Conservation (phyloP, 1,140 invertebrate species). For the Zaprionus africanus region DNA sequence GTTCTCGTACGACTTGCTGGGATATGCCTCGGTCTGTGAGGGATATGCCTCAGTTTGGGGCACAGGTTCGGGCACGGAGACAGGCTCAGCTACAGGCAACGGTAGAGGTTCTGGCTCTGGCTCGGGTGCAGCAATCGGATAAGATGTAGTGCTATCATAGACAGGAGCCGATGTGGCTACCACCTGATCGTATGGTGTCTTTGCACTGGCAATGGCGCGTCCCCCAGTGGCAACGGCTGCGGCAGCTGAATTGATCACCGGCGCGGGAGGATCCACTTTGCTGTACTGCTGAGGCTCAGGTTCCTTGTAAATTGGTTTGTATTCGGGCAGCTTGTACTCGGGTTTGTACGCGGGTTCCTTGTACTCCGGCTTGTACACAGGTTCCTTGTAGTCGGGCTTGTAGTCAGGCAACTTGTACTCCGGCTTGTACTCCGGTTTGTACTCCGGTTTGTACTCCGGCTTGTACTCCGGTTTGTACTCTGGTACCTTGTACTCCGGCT, state of each 20-base stretch:
- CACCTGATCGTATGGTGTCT: slow-evolving; percentile 65
- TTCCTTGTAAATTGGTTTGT: slow-evolving; percentile 22
- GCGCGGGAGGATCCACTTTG: slow-evolving; percentile 21
- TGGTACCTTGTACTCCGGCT: slow-evolving; percentile 12
- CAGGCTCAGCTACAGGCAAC: not conserved
- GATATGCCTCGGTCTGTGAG: slow-evolving; percentile 46
- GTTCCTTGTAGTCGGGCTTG: slow-evolving; percentile 20
- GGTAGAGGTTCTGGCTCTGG: slow-evolving; percentile 23
- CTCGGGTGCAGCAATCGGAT: slow-evolving; percentile 35
- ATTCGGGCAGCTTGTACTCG: not conserved
- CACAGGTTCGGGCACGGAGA: slow-evolving; percentile 14
- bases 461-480: slow-evolving; percentile 24
- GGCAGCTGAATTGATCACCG: slow-evolving; percentile 35
- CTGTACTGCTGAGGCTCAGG: slow-evolving; percentile 26
- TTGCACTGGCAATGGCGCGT: slow-evolving; percentile 58
- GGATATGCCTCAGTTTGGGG: slow-evolving; percentile 59
- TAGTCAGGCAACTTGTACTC: slow-evolving; percentile 23
- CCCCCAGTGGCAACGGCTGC: slow-evolving; percentile 38
- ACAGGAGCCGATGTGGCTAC: slow-evolving; percentile 56
- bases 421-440: slow-evolving; percentile 5
- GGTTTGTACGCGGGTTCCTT: slow-evolving; percentile 21
- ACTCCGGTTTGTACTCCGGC: slow-evolving; percentile 8
- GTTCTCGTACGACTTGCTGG: slow-evolving; percentile 47
- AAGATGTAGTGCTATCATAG: slow-evolving; percentile 65
- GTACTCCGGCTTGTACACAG: no score